These are phyloP conservation scores for Leuctra nigra DNA, from an alignment of 2,888 invertebrate genomes.

Conservation along the genomic window DNA sequence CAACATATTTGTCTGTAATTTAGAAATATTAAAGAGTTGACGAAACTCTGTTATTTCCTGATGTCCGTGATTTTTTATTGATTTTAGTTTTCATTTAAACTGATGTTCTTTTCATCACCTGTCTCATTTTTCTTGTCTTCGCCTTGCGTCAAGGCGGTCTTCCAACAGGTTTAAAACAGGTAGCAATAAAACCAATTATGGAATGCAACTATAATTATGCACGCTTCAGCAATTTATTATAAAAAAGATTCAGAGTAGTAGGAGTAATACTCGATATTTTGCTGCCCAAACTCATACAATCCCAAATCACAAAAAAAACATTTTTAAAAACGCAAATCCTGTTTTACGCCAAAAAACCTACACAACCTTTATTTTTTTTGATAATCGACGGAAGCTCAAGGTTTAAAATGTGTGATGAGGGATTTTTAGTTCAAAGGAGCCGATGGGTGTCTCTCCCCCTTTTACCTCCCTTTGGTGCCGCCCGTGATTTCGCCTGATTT, in stretches of 20 bases:
- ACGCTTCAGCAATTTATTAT: conserved; percentile 14
- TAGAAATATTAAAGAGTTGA: too few relatives aligned
- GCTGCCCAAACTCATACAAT: too few relatives aligned
- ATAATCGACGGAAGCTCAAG: neutral
- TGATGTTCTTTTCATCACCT: too few relatives aligned
- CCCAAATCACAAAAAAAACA: neutral
- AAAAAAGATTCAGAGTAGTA: too few relatives aligned
- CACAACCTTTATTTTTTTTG: conserved; percentile 4
- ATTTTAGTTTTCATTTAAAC: too few relatives aligned
- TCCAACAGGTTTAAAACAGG: too few relatives aligned
- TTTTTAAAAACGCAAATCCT: neutral
- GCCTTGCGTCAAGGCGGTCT: too few relatives aligned
- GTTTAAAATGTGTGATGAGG: conserved; percentile 1
- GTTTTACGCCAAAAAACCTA: conserved; percentile 2
- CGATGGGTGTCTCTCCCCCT: neutral
- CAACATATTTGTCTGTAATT: too few relatives aligned
- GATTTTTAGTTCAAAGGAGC: conserved; percentile 11
- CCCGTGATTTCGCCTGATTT: neutral
- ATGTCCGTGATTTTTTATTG: too few relatives aligned
- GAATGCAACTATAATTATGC: conserved; percentile 13
- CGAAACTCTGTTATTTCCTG: too few relatives aligned
- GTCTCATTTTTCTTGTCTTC: too few relatives aligned
- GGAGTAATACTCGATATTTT: too few relatives aligned
- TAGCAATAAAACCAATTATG: conserved; percentile 15
- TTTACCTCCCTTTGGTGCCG: neutral